Conservation (phyloP, 2,888 invertebrate species). For the Chaitophorus viminalis region DNA sequence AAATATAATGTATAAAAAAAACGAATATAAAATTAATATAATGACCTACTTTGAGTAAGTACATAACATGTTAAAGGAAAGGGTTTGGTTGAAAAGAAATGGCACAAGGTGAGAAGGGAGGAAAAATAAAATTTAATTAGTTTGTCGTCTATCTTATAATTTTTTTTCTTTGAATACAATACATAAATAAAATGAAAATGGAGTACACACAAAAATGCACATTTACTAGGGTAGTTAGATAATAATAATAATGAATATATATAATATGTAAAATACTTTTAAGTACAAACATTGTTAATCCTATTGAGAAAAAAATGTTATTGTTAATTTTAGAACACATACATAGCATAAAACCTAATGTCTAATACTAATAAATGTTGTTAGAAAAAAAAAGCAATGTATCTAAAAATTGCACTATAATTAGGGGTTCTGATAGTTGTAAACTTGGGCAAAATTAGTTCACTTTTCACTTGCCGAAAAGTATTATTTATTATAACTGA, state of each 20-base stretch:
- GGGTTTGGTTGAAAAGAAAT: conserved; percentile 41
- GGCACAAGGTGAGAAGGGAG: conserved; percentile 30
- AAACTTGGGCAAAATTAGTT: conserved; percentile 45
- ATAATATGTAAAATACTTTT: conserved; percentile 52
- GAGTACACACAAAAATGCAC: conserved; percentile 52
- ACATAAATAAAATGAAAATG: conserved; percentile 36
- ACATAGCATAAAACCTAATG: conserved; percentile 50
- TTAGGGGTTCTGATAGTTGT: conserved; percentile 35
- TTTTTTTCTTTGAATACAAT: conserved; percentile 20
- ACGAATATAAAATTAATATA: conserved; percentile 43
- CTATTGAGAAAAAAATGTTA: conserved; percentile 55
- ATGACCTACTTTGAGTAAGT: conserved; percentile 45
- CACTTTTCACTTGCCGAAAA: conserved; percentile 21
- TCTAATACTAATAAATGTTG: conserved; percentile 48
- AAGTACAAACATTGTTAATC: conserved; percentile 53
- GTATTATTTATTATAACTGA: conserved; percentile 28
- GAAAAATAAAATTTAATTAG: conserved; percentile 34
- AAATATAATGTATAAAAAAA: conserved; percentile 60
- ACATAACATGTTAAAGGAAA: conserved; percentile 44
- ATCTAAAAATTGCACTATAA: conserved; percentile 52
- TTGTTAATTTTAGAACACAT: conserved; percentile 58
- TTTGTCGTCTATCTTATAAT: conserved; percentile 31
- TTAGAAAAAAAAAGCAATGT: conserved; percentile 38
- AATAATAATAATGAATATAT: conserved; percentile 45
- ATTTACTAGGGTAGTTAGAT: conserved; percentile 27